These are phyloP conservation scores for Perca schrenkii DNA, from an alignment of 2,113 vertebrate species.

Conservation along the genomic window DNA sequence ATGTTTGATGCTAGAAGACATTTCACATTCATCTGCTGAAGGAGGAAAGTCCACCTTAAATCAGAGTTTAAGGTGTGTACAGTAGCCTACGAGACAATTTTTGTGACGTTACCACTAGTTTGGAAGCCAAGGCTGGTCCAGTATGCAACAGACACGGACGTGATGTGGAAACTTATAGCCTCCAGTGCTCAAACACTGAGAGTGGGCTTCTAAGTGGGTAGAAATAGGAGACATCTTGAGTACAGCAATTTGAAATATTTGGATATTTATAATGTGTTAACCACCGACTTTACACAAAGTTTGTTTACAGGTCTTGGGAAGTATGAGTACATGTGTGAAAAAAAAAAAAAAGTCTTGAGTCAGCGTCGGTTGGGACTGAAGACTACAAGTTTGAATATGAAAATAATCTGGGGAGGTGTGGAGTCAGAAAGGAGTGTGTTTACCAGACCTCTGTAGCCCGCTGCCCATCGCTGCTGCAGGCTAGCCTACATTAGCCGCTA, in stretches of 20 bases:
- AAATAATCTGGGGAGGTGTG: too few species aligned
- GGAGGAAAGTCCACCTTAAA: neutral
- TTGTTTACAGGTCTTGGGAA: neutral
- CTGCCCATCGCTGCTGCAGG: neutral
- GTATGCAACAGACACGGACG: neutral
- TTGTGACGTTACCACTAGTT: neutral
- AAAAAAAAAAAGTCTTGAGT: neutral
- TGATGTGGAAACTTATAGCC: neutral
- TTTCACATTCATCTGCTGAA: neutral
- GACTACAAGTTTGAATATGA: too few species aligned
- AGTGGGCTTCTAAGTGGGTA: neutral
- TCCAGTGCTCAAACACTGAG: too few species aligned
- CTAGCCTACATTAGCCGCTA: neutral
- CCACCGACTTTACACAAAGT: neutral
- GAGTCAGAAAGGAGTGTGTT: neutral
- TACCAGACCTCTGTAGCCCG: neutral
- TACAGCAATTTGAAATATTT: too few species aligned
- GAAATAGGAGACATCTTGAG: neutral
- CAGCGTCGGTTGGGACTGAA: neutral
- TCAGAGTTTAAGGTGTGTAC: neutral
- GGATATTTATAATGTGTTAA: too few species aligned
- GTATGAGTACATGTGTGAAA: too few species aligned
- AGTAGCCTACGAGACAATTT: neutral
- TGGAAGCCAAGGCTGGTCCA: neutral
- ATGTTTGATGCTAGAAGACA: neutral